A percentile compares a stretch with the other conserved stretches of the same genome.
Evolutionary conservation across 2,888 invertebrate genomes (phyloP).

Genomic region (Rhorus exstirpatorius): DNA sequence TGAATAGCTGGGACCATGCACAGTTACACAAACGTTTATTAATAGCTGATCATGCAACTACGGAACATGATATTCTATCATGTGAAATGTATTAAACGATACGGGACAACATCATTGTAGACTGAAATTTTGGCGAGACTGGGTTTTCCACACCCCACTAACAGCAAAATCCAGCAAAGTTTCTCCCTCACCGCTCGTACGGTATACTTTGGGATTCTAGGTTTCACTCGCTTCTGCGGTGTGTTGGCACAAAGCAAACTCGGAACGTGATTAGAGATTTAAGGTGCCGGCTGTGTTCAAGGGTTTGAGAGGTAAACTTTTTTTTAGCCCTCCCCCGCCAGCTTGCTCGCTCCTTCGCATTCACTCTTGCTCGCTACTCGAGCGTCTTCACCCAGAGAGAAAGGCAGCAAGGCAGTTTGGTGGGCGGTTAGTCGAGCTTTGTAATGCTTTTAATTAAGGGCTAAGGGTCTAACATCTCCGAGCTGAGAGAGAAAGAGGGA

Average conservation of each 20-base stretch:
- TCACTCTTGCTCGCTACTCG: conserved; percentile 41
- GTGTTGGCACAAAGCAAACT: conserved; percentile 72
- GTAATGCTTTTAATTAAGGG: conserved; percentile 77
- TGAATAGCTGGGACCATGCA: background rate
- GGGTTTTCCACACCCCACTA: background rate
- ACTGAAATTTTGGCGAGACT: conserved; percentile 2
- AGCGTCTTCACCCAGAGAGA: conserved; percentile 48
- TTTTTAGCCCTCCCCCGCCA: conserved; percentile 58
- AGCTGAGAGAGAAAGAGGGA: conserved; percentile 47
- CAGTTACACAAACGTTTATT: background rate
- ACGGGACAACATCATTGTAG: conserved; percentile 11
- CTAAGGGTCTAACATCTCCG: conserved; percentile 73
- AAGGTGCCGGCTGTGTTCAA: conserved; percentile 67
- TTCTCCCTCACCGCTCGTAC: conserved; percentile 18
- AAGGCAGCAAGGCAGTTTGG: conserved; percentile 67
- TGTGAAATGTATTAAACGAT: conserved; percentile 28
- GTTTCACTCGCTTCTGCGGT: conserved; percentile 66
- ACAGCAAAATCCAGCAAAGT: conserved; percentile 43
- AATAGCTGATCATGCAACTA: background rate
- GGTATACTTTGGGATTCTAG: conserved; percentile 63
- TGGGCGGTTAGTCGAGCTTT: conserved; percentile 71
- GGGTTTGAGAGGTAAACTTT: conserved; percentile 71
- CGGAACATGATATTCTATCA: background rate
- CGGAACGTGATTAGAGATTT: conserved; percentile 73
- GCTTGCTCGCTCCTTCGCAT: conserved; percentile 42